Evolutionary conservation across 2,797 vertebrate genomes (phyloP).

Genomic region (Lagodon rhomboides): DNA sequence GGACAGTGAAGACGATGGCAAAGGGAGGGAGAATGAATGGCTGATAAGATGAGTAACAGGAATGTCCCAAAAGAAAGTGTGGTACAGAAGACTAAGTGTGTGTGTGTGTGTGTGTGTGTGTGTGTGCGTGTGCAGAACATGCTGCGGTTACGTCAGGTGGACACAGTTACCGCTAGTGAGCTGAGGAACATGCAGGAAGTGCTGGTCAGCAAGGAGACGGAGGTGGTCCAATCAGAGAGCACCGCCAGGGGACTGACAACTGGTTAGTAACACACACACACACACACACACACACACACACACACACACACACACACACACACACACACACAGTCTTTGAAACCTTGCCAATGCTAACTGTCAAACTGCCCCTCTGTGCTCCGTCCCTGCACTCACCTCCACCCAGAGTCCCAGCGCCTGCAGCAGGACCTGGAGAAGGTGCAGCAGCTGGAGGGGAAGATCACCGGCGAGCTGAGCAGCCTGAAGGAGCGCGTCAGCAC

Average conservation of each 20-base stretch:
- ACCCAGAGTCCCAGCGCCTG: constrained; percentile 91
- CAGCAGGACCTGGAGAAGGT: constrained; percentile 97
- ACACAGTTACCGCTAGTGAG: constrained; percentile 92
- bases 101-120: neutral
- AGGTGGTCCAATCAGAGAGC: constrained; percentile 96
- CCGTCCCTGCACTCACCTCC: neutral
- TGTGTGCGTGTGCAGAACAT: constrained; percentile 87
- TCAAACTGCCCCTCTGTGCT: accelerated
- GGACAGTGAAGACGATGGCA: neutral
- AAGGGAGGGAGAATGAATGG: neutral
- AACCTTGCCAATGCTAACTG: neutral
- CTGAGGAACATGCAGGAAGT: constrained; percentile 96
- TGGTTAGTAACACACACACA: constrained; percentile 72
- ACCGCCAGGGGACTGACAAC: constrained; percentile 91
- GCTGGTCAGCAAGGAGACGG: constrained; percentile 94
- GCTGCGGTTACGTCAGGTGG: constrained; percentile 90
- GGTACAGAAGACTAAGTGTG: neutral
- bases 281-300: constrained; percentile 27
- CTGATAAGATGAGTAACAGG: too few relatives aligned
- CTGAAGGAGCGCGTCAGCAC: constrained; percentile 87
- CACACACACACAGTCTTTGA: neutral
- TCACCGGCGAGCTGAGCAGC: constrained; percentile 88
- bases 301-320: constrained; percentile 24
- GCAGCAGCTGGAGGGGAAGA: constrained; percentile 94
- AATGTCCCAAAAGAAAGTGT: neutral